Evolutionary conservation across 2,113 vertebrate genomes (phyloP).

Genomic region (Lamprotornis superbus): DNA sequence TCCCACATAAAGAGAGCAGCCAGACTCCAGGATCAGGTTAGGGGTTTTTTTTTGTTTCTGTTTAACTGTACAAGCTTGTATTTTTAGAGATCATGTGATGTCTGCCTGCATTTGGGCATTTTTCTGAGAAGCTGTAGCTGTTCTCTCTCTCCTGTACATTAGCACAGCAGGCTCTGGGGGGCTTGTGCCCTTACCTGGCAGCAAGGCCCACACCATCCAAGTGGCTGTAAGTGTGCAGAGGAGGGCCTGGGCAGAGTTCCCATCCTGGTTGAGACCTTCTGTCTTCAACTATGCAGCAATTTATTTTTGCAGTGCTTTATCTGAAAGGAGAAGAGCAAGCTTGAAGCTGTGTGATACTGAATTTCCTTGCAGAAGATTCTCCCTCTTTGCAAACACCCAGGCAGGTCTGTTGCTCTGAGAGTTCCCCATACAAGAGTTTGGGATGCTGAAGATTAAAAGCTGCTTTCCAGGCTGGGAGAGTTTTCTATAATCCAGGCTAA

Average conservation of each 20-base stretch:
- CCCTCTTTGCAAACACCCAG: neutral
- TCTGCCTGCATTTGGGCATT: neutral
- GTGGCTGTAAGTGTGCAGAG: neutral
- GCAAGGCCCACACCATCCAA: accelerated
- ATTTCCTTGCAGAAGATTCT: neutral
- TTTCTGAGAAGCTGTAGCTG: neutral
- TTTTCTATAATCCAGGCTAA: conserved; percentile 27
- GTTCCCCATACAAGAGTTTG: neutral
- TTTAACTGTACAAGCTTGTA: neutral
- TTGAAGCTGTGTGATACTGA: neutral
- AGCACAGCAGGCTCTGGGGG: neutral
- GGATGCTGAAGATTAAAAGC: conserved; percentile 5
- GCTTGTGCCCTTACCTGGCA: neutral
- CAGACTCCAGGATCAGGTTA: neutral
- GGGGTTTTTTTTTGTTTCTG: neutral
- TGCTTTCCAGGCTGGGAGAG: neutral
- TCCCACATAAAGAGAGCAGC: neutral
- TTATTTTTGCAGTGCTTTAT: neutral
- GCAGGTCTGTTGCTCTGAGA: neutral
- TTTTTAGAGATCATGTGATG: neutral
- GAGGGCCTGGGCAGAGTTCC: neutral
- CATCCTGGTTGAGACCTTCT: neutral
- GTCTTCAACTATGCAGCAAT: neutral
- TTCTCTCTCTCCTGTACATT: neutral
- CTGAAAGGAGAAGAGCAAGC: neutral